A percentile compares a stretch with the other conserved stretches of the same genome.
phyloP scores from a whole-genome alignment of 1,140 invertebrate species.

The Forficula auricularia region DNA sequence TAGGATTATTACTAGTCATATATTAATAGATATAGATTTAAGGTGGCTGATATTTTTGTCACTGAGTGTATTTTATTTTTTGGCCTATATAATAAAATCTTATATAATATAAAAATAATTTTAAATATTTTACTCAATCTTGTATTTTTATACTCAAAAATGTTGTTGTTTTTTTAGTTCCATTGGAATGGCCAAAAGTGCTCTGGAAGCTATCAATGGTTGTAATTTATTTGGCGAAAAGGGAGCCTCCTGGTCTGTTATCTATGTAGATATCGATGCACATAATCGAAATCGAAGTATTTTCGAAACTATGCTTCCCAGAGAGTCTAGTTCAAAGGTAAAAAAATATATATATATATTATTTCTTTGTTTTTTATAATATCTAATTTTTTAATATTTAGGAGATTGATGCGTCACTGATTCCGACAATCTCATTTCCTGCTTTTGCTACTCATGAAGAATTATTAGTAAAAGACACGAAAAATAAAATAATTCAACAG shows the following conservation, averaged over 20 bases:
- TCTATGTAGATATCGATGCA: slow-evolving; percentile 98
- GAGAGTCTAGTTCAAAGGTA: slow-evolving; percentile 97
- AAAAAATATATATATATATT: too few relatives aligned
- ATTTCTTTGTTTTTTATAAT: slow-evolving; percentile 1
- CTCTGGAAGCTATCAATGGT: slow-evolving; percentile 95
- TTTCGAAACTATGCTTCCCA: slow-evolving; percentile 92
- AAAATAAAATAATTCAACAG: slow-evolving; percentile 68
- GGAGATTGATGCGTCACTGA: slow-evolving; percentile 74
- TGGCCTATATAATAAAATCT: slow-evolving; percentile 5
- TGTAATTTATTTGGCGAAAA: slow-evolving; percentile 96
- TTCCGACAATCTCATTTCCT: slow-evolving; percentile 90
- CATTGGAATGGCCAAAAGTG: slow-evolving; percentile 89
- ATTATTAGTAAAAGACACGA: slow-evolving; percentile 65
- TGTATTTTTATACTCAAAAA: slow-evolving; percentile 5
- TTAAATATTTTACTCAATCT: background rate
- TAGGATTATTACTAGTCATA: too few relatives aligned
- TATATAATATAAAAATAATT: background rate
- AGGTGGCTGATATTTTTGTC: too few relatives aligned
- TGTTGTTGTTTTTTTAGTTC: slow-evolving; percentile 28
- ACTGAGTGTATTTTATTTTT: slow-evolving; percentile 5
- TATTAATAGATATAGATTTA: too few relatives aligned
- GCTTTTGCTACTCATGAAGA: slow-evolving; percentile 96
- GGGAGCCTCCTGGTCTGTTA: slow-evolving; percentile 92
- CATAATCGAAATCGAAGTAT: slow-evolving; percentile 98
- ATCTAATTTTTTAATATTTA: slow-evolving; percentile 21